Percentiles rank a stretch among this genome's conserved stretches.
These are phyloP conservation scores for Amblyjoppa fuscipennis DNA, from an alignment of 2,888 invertebrate species.

Conservation along the genomic window DNA sequence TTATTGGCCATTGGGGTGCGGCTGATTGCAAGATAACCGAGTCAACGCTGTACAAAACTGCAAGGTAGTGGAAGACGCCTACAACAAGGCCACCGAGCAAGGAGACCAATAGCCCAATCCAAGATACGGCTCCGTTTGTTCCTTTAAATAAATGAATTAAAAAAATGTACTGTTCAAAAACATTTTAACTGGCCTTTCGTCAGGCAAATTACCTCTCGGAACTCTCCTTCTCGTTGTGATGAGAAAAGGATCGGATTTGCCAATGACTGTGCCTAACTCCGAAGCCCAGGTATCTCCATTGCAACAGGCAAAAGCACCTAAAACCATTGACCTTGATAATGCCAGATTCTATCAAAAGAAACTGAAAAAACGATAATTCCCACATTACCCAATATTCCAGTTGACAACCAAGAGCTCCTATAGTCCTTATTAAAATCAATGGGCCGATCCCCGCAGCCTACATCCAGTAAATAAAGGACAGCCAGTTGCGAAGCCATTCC, in stretches of 20 bases:
- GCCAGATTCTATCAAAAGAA: neutral
- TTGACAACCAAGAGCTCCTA: slow-evolving; percentile 93
- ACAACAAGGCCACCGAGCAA: slow-evolving; percentile 90
- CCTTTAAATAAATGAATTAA: slow-evolving; percentile 85
- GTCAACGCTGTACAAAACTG: slow-evolving; percentile 89
- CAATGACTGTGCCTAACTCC: slow-evolving; percentile 93
- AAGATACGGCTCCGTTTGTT: slow-evolving; percentile 95
- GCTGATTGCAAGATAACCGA: slow-evolving; percentile 86
- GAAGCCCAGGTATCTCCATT: slow-evolving; percentile 97
- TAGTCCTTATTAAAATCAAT: slow-evolving; percentile 92
- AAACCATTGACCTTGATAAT: neutral
- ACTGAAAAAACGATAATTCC: neutral
- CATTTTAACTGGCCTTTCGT: slow-evolving; percentile 1
- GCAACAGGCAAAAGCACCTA: slow-evolving; percentile 91
- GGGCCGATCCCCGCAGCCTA: slow-evolving; percentile 91
- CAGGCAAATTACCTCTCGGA: slow-evolving; percentile 88
- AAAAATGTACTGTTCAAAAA: neutral
- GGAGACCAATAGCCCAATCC: slow-evolving; percentile 88
- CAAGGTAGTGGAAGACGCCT: slow-evolving; percentile 90
- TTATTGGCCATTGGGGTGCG: slow-evolving; percentile 92
- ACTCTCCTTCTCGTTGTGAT: slow-evolving; percentile 91
- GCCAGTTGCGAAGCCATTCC: slow-evolving; percentile 94
- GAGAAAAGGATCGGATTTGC: slow-evolving; percentile 89
- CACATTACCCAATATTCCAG: slow-evolving; percentile 90
- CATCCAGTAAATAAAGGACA: slow-evolving; percentile 92